Evolutionary conservation across 1,140 invertebrate genomes (phyloP).

Genomic region (Pygmarrhopalites habei): DNA sequence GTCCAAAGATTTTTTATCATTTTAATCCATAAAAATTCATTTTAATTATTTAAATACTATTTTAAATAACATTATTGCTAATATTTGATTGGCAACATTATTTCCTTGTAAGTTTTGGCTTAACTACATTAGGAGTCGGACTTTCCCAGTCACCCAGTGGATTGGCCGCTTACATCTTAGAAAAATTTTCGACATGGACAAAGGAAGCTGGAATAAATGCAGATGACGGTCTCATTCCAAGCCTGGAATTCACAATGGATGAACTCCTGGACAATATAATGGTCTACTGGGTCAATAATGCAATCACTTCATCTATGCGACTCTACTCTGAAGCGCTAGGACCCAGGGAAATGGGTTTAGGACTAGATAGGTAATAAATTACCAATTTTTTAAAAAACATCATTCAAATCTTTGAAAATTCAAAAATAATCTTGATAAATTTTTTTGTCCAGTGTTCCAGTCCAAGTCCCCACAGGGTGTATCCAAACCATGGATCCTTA

Average conservation of each 20-base stretch:
- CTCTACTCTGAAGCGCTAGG: slow-evolving; percentile 45
- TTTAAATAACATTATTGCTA: no score
- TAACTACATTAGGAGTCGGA: slow-evolving; percentile 11
- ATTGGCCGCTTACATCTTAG: slow-evolving; percentile 51
- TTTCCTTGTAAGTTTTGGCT: no score
- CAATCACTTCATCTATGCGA: slow-evolving; percentile 46
- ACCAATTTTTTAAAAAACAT: not conserved
- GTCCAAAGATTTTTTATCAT: no score
- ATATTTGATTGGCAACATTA: no score
- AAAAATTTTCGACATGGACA: slow-evolving; percentile 53
- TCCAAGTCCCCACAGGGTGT: not conserved
- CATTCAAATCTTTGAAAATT: not conserved
- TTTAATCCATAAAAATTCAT: no score
- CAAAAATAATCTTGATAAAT: slow-evolving; percentile 43
- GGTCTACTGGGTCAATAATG: slow-evolving; percentile 51
- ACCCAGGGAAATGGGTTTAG: slow-evolving; percentile 22
- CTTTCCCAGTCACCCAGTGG: slow-evolving; percentile 43
- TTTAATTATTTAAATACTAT: no score
- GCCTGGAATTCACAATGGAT: slow-evolving; percentile 47
- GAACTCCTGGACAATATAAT: slow-evolving; percentile 51
- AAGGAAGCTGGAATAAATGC: slow-evolving; percentile 37
- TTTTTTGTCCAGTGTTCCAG: slow-evolving; percentile 23
- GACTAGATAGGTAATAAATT: slow-evolving; percentile 40
- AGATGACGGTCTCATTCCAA: slow-evolving; percentile 47
- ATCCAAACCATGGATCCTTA: slow-evolving; percentile 44